These are phyloP conservation scores for Leptopilina myrica DNA, from an alignment of 2,888 invertebrate species.

Conservation along the genomic window DNA sequence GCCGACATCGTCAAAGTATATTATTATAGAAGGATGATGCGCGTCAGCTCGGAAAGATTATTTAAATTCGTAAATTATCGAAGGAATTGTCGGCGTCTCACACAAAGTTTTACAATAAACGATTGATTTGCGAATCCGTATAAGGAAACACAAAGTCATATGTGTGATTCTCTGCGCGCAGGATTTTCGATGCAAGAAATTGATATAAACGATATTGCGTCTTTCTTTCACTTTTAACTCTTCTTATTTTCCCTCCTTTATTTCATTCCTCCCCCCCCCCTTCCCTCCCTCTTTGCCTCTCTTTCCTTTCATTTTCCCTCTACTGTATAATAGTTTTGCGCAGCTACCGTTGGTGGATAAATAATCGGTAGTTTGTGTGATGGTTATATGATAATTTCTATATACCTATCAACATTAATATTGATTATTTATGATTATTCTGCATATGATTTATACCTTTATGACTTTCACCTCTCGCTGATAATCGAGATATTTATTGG, in stretches of 20 bases:
- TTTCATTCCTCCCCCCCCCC: conserved; percentile 6
- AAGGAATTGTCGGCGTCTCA: conserved; percentile 44
- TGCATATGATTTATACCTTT: conserved; percentile 74
- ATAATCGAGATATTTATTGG: conserved; percentile 66
- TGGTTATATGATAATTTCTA: conserved; percentile 75
- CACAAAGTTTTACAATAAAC: conserved; percentile 56
- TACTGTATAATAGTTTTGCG: conserved; percentile 35
- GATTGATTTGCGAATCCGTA: conserved; percentile 71
- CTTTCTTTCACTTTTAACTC: conserved; percentile 45
- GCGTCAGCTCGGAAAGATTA: conserved; percentile 40
- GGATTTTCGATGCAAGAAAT: conserved; percentile 63
- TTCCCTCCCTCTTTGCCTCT: conserved; percentile 41
- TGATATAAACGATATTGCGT: conserved; percentile 61
- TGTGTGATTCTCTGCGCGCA: conserved; percentile 48
- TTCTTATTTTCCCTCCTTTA: conserved; percentile 25
- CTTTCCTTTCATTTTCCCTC: conserved; percentile 20
- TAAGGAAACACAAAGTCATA: conserved; percentile 68
- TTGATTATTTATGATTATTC: conserved; percentile 74
- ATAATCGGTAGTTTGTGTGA: conserved; percentile 59
- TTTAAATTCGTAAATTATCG: conserved; percentile 55
- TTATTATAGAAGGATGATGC: conserved; percentile 36
- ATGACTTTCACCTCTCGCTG: conserved; percentile 71
- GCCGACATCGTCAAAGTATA: conserved; percentile 46
- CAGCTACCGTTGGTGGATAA: conserved; percentile 30
- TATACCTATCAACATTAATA: conserved; percentile 73